A percentile compares a stretch with the other conserved stretches of the same genome.
Conservation (phyloP, 2,113 vertebrate genomes). For the Phylloscopus whistleri region DNA sequence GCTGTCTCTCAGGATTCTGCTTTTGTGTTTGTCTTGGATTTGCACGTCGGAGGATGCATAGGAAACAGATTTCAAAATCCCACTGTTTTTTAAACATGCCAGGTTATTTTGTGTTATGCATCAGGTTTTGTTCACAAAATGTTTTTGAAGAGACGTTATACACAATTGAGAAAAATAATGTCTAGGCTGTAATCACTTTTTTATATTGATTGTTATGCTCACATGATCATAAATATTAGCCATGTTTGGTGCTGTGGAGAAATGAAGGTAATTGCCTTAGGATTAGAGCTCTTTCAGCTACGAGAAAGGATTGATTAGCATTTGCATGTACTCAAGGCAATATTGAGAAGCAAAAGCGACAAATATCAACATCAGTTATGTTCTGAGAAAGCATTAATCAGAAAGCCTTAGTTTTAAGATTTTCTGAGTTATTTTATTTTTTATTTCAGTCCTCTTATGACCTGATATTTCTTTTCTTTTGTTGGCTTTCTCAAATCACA, state of each 20-base stretch:
- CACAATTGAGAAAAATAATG: constrained; percentile 73
- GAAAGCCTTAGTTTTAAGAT: constrained; percentile 46
- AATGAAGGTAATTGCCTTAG: constrained; percentile 83
- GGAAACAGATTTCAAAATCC: constrained; percentile 67
- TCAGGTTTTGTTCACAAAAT: constrained; percentile 69
- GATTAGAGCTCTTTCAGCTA: constrained; percentile 81
- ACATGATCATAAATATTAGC: constrained; percentile 84
- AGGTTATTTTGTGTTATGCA: constrained; percentile 69
- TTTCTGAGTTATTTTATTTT: not conserved
- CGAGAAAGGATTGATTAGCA: constrained; percentile 77
- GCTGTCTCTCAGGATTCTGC: constrained; percentile 79
- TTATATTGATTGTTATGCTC: constrained; percentile 79
- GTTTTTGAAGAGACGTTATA: constrained; percentile 67
- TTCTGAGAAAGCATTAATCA: constrained; percentile 67
- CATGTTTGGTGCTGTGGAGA: constrained; percentile 79
- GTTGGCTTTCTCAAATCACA: constrained; percentile 10
- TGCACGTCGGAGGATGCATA: constrained; percentile 75
- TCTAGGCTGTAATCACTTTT: constrained; percentile 76
- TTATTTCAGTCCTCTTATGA: constrained; percentile 30
- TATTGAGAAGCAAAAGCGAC: constrained; percentile 67
- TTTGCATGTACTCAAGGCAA: constrained; percentile 76
- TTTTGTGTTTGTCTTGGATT: constrained; percentile 78
- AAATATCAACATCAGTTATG: constrained; percentile 70
- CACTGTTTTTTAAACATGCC: constrained; percentile 70
- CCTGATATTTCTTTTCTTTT: not conserved